Evolutionary conservation across 37 sponge, comb jelly and placozoan genomes (phyloP).

Genomic region (Halichondria panicea): DNA sequence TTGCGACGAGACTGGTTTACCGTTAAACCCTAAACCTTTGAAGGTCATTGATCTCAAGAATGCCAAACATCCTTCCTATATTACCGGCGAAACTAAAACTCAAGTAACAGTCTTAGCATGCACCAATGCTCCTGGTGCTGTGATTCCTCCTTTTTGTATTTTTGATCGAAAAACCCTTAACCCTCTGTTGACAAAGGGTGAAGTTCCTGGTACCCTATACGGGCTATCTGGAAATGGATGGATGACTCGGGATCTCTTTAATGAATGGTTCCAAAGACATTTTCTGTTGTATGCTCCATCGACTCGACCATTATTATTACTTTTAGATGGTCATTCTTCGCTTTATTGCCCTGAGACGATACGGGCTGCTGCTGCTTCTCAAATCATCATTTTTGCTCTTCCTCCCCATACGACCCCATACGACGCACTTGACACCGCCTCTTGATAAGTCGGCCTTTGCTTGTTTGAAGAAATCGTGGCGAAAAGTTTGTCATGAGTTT

Average conservation of each 20-base stretch:
- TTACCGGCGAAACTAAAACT: background rate
- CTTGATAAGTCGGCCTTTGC: constrained; percentile 5
- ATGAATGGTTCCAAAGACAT: constrained; percentile 1
- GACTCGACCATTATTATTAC: background rate
- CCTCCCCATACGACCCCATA: constrained; percentile 6
- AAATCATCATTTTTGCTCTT: background rate
- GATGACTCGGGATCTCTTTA: constrained; percentile 1
- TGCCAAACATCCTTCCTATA: background rate
- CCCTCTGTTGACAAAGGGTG: background rate
- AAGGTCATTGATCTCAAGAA: background rate
- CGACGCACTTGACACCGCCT: constrained; percentile 1
- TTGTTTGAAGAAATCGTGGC: constrained; percentile 1
- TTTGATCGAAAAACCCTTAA: constrained; percentile 8
- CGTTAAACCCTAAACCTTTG: constrained; percentile 5
- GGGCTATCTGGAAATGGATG: constrained; percentile 14
- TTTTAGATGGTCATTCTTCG: constrained; percentile 6
- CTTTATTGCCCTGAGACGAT: constrained; percentile 9
- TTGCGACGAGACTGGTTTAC: constrained; percentile 16
- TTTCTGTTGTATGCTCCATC: background rate
- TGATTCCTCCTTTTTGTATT: constrained; percentile 7
- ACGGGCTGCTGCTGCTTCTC: background rate
- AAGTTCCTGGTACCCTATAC: constrained; percentile 16
- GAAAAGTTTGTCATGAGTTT: background rate
- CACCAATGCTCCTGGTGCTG: constrained; percentile 1
- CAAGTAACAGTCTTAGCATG: constrained; percentile 13